Conservation (phyloP, 2,797 vertebrate genomes). For the Dendrocincla tyrannina region DNA sequence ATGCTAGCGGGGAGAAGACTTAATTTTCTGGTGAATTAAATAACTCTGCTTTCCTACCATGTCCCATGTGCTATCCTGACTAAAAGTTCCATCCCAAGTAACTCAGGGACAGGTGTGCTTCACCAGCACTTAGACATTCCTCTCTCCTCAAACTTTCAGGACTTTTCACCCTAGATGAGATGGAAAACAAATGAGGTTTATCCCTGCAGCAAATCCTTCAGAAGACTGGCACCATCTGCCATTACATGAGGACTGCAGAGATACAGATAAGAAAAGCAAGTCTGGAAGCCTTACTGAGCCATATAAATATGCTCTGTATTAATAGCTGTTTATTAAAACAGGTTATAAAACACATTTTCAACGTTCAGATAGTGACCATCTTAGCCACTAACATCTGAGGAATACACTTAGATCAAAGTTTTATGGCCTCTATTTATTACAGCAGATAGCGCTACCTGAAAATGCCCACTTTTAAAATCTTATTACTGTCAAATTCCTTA, state of each 20-base stretch:
- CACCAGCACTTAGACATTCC: not conserved
- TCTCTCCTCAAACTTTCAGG: not conserved
- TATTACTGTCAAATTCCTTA: slow-evolving; percentile 70
- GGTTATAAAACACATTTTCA: slow-evolving; percentile 49
- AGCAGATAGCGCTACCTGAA: slow-evolving; percentile 49
- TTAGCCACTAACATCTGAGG: slow-evolving; percentile 4
- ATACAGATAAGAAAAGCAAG: not conserved
- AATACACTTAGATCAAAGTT: slow-evolving; percentile 60
- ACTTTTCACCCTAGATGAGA: not conserved
- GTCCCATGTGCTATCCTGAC: not conserved
- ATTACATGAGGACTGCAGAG: not conserved
- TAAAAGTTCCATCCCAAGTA: not conserved
- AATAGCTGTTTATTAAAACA: slow-evolving; percentile 60
- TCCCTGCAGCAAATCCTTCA: slow-evolving; percentile 17
- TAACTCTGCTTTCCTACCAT: not conserved
- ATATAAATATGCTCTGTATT: slow-evolving; percentile 18
- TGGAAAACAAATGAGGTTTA: slow-evolving; percentile 23
- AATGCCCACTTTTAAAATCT: slow-evolving; percentile 70
- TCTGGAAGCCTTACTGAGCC: not conserved
- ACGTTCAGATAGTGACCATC: slow-evolving; percentile 34
- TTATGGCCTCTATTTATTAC: slow-evolving; percentile 70
- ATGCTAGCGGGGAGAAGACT: not conserved
- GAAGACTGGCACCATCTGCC: not conserved
- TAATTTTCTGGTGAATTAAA: not conserved
- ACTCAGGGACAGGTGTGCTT: not conserved